Base-by-base conservation (phyloP, 1,140 invertebrate species). In the Neelides sp. region DNA sequence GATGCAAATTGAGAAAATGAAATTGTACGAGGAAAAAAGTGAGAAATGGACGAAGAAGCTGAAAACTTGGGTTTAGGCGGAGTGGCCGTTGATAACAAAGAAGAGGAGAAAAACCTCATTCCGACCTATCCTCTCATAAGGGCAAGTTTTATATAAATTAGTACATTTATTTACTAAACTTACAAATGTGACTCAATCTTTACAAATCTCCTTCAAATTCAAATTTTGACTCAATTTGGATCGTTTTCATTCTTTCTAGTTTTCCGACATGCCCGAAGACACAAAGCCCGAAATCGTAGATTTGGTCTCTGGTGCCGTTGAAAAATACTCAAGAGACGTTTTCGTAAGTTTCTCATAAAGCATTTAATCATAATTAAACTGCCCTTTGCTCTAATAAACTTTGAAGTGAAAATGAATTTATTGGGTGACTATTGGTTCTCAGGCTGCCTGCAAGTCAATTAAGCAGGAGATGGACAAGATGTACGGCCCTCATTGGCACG, bases 381-480 rank as follows among this genome's bases (percentile, higher is more conserved):
- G n/a, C n/a, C n/a, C 2, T 42, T 22, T 52, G 22, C 15, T 13
- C 17, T 28, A 22, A 51, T 19, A 39, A 10, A 8, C 22, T 48
- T 40, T n/a, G 10, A 13, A 19, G 2, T 41, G 8, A 47, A 40
- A 40, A 35, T 19, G n/a, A 23, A 27, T 50, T 45, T 23, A 27
- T 12, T 17, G 15, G 47, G 24, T 42, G 23, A 17, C 26, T 49
- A n/a, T 50, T 28, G n/a, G n/a, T 37, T 63, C 63, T 30, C 62
- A 83, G 80, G 70, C 69, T 60, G 81, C 83, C 5, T 87, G 91
- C 17, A 80, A 78, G 61, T 81, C 85, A 73, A 88, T 96, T 22
- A 95, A 96, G 69, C 87, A 95, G 60, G 79, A 76, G 44, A 79
- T 96, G 77, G 92, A 96, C 67, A 91, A 91, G 69, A 91, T 91